Evolutionary conservation across 2,797 vertebrate species (phyloP), one percentile per base, ranked within the genome.

Genomic region (Lagothrix lagotricha): DNA sequence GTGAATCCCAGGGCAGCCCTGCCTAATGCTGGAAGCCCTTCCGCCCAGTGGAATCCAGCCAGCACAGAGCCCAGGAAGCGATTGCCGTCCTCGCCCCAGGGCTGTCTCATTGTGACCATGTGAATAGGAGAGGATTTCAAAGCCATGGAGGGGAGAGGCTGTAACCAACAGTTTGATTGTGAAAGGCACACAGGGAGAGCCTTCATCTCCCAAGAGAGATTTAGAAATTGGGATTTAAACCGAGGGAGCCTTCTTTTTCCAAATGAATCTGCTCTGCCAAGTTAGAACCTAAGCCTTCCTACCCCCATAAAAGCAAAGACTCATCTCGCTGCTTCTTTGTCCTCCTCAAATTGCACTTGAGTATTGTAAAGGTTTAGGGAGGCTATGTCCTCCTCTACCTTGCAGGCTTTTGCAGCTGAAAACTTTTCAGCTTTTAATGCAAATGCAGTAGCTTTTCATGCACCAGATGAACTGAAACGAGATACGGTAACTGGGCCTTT

Each of bases 401-500:
- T 79, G 20, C 0, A 10, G 93, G 81, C 5, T 95, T 97, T 84
- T 58, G 58, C 54, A 72, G 36, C 72, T 5, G 0, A 19, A 67
- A 88, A 88, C 39, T 70, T 97, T 97, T 96, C 92, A 96, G 98
- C 93, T 97, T 98, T 83, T 92, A 88, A 98, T 98, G 95, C 94
- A 98, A 98, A 97, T 96, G 96, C 94, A 94, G 97, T 98, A 96
- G 92, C 92, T 98, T 97, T 98, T 95, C 88, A 81, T 85, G 88
- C 92, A 88, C 50, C 97, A 96, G 90, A 48, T 97, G 94, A 97
- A 96, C 93, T 90, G 96, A 96, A 98, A 98, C 79, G 95, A 96
- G 95, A 54, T 76, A 50, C 19, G n/a, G 94, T 94, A 93, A 96
- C 70, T 5, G 7, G n/a, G 54, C 28, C 67, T 67, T 96, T 94